These are phyloP conservation scores for Rhagonycha fulva DNA, from an alignment of 2,888 invertebrate species.

Conservation along the genomic window DNA sequence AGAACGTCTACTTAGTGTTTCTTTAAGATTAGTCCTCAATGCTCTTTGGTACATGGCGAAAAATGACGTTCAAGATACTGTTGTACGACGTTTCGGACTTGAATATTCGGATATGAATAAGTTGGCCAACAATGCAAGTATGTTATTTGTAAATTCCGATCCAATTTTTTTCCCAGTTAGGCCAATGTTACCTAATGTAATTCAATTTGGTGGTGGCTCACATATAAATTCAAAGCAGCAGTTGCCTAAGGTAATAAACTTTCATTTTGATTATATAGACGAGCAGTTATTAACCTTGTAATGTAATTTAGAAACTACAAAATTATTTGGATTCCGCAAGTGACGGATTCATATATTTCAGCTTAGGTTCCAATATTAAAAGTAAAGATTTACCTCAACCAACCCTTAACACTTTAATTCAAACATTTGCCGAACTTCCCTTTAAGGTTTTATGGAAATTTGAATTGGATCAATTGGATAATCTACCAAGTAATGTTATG, in stretches of 20 bases:
- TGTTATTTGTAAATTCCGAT: too few species aligned
- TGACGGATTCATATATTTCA: conserved; percentile 53
- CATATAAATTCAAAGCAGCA: conserved; percentile 17
- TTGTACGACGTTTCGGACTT: conserved; percentile 43
- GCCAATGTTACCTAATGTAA: too few species aligned
- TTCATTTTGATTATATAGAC: not conserved
- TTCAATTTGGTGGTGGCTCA: too few species aligned
- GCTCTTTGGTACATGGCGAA: not conserved
- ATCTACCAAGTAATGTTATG: conserved; percentile 49
- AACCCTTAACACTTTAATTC: conserved; percentile 42
- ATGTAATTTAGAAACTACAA: conserved; percentile 44
- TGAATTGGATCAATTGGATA: conserved; percentile 45
- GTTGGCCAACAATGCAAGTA: conserved; percentile 29
- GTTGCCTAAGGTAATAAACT: conserved; percentile 40
- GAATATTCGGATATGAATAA: conserved; percentile 39
- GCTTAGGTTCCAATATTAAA: conserved; percentile 53
- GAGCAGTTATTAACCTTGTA: not conserved
- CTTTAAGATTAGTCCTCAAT: not conserved
- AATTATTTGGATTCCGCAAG: conserved; percentile 26
- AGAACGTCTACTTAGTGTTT: conserved; percentile 36
- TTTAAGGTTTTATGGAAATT: conserved; percentile 41
- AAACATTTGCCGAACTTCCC: conserved; percentile 22
- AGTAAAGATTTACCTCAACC: conserved; percentile 44
- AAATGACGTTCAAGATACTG: not conserved
- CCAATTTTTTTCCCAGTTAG: too few species aligned